Evolutionary conservation across 1,140 invertebrate species (phyloP), one percentile per base, ranked within the genome.

Genomic region (Drosophila gunungcola): DNA sequence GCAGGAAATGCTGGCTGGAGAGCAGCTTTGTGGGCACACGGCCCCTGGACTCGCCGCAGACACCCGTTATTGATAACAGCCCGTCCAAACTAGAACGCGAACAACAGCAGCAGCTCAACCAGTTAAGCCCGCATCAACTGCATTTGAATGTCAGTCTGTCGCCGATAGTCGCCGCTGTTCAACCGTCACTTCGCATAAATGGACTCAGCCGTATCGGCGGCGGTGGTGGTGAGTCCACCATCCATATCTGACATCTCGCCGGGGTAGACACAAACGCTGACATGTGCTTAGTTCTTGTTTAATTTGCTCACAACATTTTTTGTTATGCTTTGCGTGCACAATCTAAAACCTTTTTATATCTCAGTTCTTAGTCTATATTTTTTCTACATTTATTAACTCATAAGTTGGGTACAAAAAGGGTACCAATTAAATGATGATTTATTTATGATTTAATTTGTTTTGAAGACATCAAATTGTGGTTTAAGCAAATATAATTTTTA

Each of bases 1-100:
- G 13, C 63, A 92, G 91, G 77, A 92, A 91, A 74, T 97, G 96
- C 91, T 98, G 97, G 97, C 94, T 98, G 91, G 97, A 98, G 92
- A 97, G 96, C 93, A 97, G 96, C 64, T 98, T 98, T 93, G 97
- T 98, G 69, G 95, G 97, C 70, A 96, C 95, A 75, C 95, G 96
- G 80, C 97, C 96, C 6, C 93, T 97, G 79, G 96, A 97, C 70
- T 97, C 96, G 39, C 97, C 96, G 11, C 96, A 96, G 92, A 97
- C 96, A 63, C 96, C 96, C 32, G 94, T 96, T 67, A 95, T 94
- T 49, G 93, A 94, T 54, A 82, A 53, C 36, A 78, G 67, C 29
- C 68, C 73, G 45, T 70, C 86, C 32, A 27, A 70, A 10, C 36
- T 65, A 29, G 39, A 63, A 12, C 46, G 49, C 16, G 21, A 25